Evolutionary conservation across 2,113 vertebrate species (phyloP).

Genomic region (Zosterops pallidus): DNA sequence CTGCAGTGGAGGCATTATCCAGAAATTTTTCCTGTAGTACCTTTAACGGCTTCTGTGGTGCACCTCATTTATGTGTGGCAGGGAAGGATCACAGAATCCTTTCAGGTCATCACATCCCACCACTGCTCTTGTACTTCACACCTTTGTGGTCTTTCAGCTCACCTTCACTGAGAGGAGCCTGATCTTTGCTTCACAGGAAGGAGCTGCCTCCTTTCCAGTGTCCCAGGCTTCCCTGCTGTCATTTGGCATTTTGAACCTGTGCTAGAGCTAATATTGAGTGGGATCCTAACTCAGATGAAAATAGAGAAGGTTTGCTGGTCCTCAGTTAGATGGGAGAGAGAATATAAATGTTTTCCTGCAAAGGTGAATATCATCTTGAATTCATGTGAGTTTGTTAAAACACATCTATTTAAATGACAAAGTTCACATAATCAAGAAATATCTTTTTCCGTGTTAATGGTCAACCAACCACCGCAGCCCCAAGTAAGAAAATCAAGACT

Average conservation of each 20-base stretch:
- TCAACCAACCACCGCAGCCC: neutral
- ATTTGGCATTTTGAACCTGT: neutral
- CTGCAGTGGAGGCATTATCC: neutral
- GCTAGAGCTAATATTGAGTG: neutral
- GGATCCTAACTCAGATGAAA: neutral
- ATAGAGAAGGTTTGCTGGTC: neutral
- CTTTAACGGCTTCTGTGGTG: neutral
- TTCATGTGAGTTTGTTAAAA: neutral
- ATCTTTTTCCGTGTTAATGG: neutral
- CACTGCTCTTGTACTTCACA: neutral
- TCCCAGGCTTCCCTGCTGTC: neutral
- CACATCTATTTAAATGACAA: neutral
- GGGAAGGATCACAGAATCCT: neutral
- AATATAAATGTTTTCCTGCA: neutral
- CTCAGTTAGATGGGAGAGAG: neutral
- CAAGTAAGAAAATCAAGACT: neutral
- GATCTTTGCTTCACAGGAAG: neutral
- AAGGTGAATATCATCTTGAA: neutral
- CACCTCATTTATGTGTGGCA: neutral
- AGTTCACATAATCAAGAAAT: neutral
- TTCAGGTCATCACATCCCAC: neutral
- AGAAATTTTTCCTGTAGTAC: neutral
- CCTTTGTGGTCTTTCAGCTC: neutral
- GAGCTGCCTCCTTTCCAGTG: neutral
- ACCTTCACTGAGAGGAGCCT: neutral